Evolutionary conservation across 2,888 invertebrate species (phyloP).

Genomic region (Gasteruption jaculator): DNA sequence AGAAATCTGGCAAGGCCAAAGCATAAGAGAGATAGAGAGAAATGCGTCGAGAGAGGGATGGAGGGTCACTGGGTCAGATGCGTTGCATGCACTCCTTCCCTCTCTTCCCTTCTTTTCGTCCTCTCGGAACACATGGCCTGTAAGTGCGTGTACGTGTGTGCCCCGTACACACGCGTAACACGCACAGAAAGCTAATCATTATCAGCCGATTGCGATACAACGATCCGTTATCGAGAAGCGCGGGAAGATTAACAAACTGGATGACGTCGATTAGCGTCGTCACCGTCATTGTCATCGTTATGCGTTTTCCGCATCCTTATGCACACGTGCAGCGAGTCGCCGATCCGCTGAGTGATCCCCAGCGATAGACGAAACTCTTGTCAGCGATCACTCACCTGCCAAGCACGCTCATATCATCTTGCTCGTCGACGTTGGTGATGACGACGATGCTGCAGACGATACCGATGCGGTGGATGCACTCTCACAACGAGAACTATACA

Average conservation of each 20-base stretch:
- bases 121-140: slow-evolving; percentile 40
- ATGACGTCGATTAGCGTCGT: no score
- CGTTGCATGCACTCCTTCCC: slow-evolving; percentile 33
- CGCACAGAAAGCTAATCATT: no score
- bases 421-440: slow-evolving; percentile 24
- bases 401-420: slow-evolving; percentile 50
- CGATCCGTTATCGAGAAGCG: no score
- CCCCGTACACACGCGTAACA: slow-evolving; percentile 20
- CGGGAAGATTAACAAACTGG: no score
- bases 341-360: no score
- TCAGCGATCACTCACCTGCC: slow-evolving; percentile 45
- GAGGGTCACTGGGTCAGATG: slow-evolving; percentile 49
- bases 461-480: slow-evolving; percentile 10
- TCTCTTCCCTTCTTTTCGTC: slow-evolving; percentile 22
- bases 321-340: background rate
- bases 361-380: no score
- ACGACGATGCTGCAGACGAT: slow-evolving; percentile 8
- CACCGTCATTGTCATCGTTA: slow-evolving; percentile 8
- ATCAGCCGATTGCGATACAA: no score
- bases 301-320: slow-evolving; percentile 9
- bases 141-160: slow-evolving; percentile 22
- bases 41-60: slow-evolving; percentile 27
- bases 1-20: slow-evolving; percentile 13
- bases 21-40: slow-evolving; percentile 13
- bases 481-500: no score